These are phyloP conservation scores for Caracal caracal DNA, from an alignment of 2,113 vertebrate species.

Conservation along the genomic window DNA sequence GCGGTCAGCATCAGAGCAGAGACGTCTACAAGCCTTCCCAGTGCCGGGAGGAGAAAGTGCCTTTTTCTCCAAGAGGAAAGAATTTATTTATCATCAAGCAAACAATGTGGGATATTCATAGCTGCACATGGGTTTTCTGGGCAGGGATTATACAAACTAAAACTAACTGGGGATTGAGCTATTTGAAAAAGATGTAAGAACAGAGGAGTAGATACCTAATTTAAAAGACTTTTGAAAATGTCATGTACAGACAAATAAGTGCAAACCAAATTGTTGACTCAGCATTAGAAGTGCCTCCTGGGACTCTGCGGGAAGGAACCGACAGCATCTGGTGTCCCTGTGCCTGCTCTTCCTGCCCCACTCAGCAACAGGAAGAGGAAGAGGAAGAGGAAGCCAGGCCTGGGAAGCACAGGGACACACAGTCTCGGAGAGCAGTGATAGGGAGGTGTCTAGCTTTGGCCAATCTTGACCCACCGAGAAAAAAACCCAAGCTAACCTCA, in stretches of 20 bases:
- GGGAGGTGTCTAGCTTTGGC: neutral
- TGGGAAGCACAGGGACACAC: neutral
- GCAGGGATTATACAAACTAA: neutral
- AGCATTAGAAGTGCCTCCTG: neutral
- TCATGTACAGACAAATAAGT: neutral
- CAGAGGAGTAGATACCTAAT: neutral
- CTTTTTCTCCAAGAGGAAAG: slow-evolving; percentile 57
- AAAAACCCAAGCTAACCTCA: neutral
- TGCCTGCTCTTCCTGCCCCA: neutral
- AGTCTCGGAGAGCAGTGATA: neutral
- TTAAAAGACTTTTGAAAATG: neutral
- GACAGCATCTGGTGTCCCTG: neutral
- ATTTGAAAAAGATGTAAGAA: neutral
- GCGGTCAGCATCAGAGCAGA: neutral
- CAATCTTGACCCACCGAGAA: neutral
- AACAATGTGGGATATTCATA: neutral
- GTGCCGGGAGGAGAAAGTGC: slow-evolving; percentile 12
- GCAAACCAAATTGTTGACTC: neutral
- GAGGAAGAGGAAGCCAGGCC: neutral
- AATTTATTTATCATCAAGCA: neutral
- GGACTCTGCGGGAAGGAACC: neutral
- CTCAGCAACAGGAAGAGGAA: too few relatives aligned
- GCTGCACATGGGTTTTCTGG: neutral
- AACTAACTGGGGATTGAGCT: neutral
- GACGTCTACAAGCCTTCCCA: neutral